A percentile compares a stretch with the other conserved stretches of the same genome.
Conservation (phyloP, 2,888 invertebrate genomes). For the Scaptomyza caliginosa region DNA sequence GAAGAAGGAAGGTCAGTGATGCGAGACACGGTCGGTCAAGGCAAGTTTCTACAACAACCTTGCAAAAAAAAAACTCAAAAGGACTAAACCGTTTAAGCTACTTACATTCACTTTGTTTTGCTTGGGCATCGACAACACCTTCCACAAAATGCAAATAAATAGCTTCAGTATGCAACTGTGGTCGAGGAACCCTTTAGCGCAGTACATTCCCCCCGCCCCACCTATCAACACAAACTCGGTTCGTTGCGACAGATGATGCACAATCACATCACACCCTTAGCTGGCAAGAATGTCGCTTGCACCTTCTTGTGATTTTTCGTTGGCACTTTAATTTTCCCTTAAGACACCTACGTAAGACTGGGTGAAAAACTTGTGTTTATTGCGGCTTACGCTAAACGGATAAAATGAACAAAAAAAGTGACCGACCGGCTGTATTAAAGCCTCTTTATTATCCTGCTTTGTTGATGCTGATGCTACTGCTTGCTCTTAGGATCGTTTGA, state of each 20-base stretch:
- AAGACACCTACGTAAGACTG: background rate
- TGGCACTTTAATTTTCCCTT: background rate
- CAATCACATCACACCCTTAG: background rate
- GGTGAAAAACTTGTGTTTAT: background rate
- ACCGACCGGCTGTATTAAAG: constrained; percentile 46
- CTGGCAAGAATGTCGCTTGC: background rate
- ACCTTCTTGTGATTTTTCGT: background rate
- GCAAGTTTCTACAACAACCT: constrained; percentile 6
- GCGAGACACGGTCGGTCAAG: constrained; percentile 7
- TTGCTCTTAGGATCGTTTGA: constrained; percentile 22
- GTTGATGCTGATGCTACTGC: background rate
- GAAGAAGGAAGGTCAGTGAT: constrained; percentile 35
- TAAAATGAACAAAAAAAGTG: background rate
- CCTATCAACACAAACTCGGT: background rate
- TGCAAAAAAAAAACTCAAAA: constrained; percentile 8
- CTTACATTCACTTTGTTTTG: constrained; percentile 68
- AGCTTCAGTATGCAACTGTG: constrained; percentile 61
- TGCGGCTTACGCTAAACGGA: background rate
- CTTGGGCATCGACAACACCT: constrained; percentile 22
- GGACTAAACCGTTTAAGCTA: constrained; percentile 67
- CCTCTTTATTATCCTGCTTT: constrained; percentile 51
- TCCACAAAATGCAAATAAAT: constrained; percentile 67
- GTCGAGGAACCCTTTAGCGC: constrained; percentile 15
- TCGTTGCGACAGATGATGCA: background rate
- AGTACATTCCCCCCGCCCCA: background rate